Conservation (phyloP, 1,140 invertebrate genomes). For the Harpegnathos saltator region DNA sequence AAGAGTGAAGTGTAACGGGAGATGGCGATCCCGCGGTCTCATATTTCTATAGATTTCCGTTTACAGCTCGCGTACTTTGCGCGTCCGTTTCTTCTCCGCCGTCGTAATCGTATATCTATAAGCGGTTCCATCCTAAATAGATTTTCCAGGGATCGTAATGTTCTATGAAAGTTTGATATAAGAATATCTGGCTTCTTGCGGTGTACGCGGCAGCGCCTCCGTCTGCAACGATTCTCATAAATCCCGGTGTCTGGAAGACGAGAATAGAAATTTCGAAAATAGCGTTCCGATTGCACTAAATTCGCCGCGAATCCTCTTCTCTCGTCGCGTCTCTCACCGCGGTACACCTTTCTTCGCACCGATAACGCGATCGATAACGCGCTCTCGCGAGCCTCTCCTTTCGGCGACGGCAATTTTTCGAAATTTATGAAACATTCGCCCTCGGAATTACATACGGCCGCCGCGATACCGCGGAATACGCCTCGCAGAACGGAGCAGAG, state of each 20-base stretch:
- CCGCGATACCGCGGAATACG: background rate
- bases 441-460: background rate
- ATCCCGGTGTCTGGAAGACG: background rate
- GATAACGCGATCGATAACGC: background rate
- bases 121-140: slow-evolving; percentile 47
- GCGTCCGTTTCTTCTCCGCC: slow-evolving; percentile 25
- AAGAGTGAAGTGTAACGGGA: slow-evolving; percentile 4
- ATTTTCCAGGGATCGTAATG: slow-evolving; percentile 32
- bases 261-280: slow-evolving; percentile 35
- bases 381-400: slow-evolving; percentile 4
- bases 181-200: slow-evolving; percentile 38
- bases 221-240: slow-evolving; percentile 8
- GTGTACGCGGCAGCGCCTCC: background rate
- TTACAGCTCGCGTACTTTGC: slow-evolving; percentile 30
- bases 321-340: background rate
- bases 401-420: background rate
- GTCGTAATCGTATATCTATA: slow-evolving; percentile 48
- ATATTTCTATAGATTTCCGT: slow-evolving; percentile 58
- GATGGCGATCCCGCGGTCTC: slow-evolving; percentile 9
- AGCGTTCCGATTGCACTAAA: background rate
- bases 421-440: slow-evolving; percentile 31
- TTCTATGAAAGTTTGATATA: slow-evolving; percentile 51
- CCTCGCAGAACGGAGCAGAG: background rate
- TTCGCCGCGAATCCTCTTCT: background rate
- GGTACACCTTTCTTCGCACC: background rate